Conservation (phyloP, 1,140 invertebrate species). For the Bombus fervidus region DNA sequence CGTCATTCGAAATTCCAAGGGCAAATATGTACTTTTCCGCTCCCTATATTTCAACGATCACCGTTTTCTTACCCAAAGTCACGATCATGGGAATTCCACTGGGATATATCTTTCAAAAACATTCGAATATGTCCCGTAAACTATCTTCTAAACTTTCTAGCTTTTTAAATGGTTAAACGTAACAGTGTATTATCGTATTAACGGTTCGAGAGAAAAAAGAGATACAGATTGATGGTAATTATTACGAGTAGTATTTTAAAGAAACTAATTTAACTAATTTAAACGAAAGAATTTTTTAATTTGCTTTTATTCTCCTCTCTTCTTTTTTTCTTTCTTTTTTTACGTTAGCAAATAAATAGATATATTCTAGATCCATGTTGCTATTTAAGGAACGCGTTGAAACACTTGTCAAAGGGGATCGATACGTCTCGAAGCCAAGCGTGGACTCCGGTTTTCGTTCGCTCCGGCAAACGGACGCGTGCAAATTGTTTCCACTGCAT, state of each 20-base stretch:
- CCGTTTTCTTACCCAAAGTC: not conserved
- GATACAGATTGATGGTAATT: not conserved
- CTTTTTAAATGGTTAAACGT: not conserved
- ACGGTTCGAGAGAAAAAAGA: not conserved
- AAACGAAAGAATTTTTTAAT: too few species aligned
- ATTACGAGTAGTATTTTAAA: too few species aligned
- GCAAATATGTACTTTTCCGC: conserved; percentile 65
- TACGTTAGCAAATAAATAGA: not conserved
- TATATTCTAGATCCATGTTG: not conserved
- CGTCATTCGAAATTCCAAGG: conserved; percentile 40
- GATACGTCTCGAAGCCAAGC: conserved; percentile 31
- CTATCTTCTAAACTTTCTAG: not conserved
- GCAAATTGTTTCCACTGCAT: conserved; percentile 68
- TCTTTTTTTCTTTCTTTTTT: too few species aligned
- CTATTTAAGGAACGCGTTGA: not conserved
- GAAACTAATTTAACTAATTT: too few species aligned
- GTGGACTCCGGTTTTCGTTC: conserved; percentile 24
- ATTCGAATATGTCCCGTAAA: not conserved
- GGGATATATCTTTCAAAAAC: not conserved
- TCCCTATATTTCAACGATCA: conserved; percentile 36
- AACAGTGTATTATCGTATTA: not conserved
- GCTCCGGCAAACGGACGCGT: conserved; percentile 58
- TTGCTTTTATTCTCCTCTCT: too few species aligned
- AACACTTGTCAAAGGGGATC: conserved; percentile 5
- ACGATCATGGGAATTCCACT: conserved; percentile 4